Evolutionary conservation across 2,113 vertebrate species (phyloP).

Genomic region (Gopherus flavomarginatus): DNA sequence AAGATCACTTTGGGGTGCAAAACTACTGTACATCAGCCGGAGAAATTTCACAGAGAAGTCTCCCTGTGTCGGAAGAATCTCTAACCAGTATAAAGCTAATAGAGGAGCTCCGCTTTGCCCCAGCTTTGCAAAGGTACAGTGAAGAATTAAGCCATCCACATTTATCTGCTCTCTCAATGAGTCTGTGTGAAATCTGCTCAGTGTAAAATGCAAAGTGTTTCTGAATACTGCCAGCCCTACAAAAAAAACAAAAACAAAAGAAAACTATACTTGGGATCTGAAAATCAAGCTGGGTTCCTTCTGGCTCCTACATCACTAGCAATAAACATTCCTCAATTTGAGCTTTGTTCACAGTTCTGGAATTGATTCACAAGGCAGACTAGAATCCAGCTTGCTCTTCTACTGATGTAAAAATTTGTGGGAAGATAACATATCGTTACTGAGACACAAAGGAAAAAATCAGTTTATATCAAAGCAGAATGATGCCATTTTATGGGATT

Average conservation of each 20-base stretch:
- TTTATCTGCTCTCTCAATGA: not conserved
- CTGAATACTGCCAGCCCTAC: not conserved
- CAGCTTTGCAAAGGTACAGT: not conserved
- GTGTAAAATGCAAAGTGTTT: not conserved
- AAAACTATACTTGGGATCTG: not conserved
- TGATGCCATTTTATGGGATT: not conserved
- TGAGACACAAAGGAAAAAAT: not conserved
- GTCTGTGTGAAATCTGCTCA: not conserved
- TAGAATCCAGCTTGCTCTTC: not conserved
- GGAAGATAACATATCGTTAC: not conserved
- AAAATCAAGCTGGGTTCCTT: not conserved
- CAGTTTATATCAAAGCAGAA: accelerated
- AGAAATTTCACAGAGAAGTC: not conserved
- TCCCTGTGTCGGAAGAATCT: not conserved
- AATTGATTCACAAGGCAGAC: not conserved
- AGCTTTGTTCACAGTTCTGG: not conserved
- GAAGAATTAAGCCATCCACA: not conserved
- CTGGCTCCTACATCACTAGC: not conserved
- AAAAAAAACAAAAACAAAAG: too few species aligned
- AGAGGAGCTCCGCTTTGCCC: not conserved
- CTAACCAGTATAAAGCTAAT: not conserved
- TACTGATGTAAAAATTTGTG: accelerated
- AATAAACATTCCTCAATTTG: not conserved
- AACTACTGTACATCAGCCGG: not conserved
- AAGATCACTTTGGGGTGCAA: not conserved